These are phyloP conservation scores for Pygoscelis adeliae DNA, from an alignment of 2,113 vertebrate species.

Conservation along the genomic window DNA sequence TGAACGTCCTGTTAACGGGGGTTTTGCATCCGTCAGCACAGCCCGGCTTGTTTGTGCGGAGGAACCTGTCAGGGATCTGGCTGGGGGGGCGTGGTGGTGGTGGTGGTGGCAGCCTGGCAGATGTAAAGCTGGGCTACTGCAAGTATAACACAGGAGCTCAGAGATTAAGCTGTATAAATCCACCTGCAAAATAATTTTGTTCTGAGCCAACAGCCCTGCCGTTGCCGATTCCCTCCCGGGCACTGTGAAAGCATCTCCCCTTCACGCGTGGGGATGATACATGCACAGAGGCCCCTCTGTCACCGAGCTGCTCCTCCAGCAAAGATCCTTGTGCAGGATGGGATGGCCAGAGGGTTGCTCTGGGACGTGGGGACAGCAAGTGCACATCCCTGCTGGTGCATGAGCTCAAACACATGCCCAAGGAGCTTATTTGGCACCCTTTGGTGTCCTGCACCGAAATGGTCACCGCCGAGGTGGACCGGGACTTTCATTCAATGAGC, in stretches of 20 bases:
- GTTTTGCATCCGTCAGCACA: constrained; percentile 9
- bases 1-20: background rate
- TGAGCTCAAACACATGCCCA: background rate
- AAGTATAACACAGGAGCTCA: background rate
- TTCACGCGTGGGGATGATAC: accelerated
- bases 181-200: background rate
- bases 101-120: background rate
- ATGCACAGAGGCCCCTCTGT: background rate
- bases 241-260: background rate
- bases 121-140: background rate
- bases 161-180: background rate
- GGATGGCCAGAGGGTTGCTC: background rate
- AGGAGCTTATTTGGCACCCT: background rate
- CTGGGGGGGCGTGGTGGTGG: background rate
- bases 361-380: background rate
- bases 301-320: background rate
- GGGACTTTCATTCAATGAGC: background rate
- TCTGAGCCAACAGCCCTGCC: background rate
- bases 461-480: background rate
- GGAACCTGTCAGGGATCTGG: background rate
- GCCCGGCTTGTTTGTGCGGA: background rate
- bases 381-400: background rate
- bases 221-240: accelerated
- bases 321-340: accelerated
- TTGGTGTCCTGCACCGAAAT: background rate